Conservation (phyloP, 2,797 vertebrate genomes). For the Darevskia nairensis region DNA sequence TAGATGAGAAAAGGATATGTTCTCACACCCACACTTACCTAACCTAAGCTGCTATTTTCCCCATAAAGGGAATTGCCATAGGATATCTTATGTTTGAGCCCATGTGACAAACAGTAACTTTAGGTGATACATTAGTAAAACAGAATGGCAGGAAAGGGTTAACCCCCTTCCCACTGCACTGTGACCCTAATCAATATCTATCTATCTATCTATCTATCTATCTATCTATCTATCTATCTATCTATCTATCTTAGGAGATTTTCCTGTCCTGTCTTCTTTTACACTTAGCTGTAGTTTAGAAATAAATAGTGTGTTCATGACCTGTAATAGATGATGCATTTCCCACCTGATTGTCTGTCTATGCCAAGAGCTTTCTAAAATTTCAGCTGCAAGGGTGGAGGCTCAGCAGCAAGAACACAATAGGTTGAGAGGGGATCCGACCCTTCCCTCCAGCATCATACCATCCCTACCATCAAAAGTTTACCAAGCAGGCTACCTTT, state of each 20-base stretch:
- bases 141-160: not conserved
- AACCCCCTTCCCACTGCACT: not conserved
- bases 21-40: not conserved
- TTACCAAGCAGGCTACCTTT: no score
- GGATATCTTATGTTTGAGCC: not conserved
- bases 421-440: no score
- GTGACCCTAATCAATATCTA: not conserved
- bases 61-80: not conserved
- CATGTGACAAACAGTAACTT: not conserved
- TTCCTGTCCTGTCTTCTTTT: not conserved
- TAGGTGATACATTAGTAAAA: not conserved
- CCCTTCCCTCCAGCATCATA: no score
- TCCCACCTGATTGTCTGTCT: not conserved
- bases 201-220: not conserved
- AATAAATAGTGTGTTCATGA: slow-evolving; percentile 1
- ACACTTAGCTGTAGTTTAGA: not conserved
- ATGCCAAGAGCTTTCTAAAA: not conserved
- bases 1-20: not conserved
- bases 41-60: not conserved
- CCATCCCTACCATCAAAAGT: no score
- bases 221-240: not conserved
- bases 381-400: not conserved
- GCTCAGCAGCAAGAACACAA: no score
- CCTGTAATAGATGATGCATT: not conserved
- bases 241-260: not conserved